Percentiles rank a stretch among this genome's conserved stretches.
Evolutionary conservation across 2,113 vertebrate genomes (phyloP).

Genomic region (Eubucco bourcierii): DNA sequence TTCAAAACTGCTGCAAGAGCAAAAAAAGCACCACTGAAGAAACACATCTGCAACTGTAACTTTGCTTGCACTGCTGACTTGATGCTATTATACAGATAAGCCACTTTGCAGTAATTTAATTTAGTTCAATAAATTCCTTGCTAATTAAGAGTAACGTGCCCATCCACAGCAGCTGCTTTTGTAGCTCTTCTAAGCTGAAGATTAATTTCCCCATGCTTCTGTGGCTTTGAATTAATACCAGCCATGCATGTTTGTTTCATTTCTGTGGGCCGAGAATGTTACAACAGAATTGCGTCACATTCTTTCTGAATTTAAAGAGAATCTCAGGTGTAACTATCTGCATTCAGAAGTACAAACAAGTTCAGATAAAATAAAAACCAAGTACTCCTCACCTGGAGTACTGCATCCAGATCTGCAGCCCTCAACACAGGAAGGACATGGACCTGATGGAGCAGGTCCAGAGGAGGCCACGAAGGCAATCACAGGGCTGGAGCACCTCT

Average conservation of each 20-base stretch:
- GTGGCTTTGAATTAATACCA: background rate
- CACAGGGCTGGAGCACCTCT: no score
- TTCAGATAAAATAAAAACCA: background rate
- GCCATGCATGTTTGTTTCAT: background rate
- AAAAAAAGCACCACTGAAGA: background rate
- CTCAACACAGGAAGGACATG: no score
- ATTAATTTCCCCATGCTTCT: background rate
- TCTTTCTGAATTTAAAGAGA: background rate
- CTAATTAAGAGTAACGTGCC: conserved; percentile 8
- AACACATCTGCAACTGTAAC: background rate
- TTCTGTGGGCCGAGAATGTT: background rate
- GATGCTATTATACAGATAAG: background rate
- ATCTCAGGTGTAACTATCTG: background rate
- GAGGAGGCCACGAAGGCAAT: no score
- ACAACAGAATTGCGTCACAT: background rate
- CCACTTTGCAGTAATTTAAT: background rate
- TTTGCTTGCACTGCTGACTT: background rate
- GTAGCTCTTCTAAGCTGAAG: background rate
- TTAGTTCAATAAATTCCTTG: background rate
- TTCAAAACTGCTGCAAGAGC: background rate
- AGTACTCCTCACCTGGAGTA: no score
- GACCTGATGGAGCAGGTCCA: no score
- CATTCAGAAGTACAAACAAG: background rate
- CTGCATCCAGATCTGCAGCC: no score
- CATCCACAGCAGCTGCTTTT: background rate